Evolutionary conservation across 1,140 invertebrate genomes (phyloP).

Genomic region (Saccostrea cuccullata): DNA sequence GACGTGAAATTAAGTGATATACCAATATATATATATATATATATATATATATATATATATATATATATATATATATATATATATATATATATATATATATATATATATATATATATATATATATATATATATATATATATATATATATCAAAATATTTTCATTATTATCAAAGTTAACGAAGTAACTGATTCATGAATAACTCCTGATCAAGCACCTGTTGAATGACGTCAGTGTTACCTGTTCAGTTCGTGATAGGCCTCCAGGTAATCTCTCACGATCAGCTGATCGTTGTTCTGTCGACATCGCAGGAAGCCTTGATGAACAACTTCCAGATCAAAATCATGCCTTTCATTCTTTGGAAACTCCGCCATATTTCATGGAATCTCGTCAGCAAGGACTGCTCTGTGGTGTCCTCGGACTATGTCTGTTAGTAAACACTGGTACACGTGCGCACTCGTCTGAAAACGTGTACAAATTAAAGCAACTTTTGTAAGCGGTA

Average conservation of each 20-base stretch:
- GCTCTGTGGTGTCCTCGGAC: background rate
- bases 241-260: constrained; percentile 67
- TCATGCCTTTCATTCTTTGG: constrained; percentile 58
- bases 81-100: too few species aligned
- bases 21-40: too few species aligned
- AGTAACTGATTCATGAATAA: too few species aligned
- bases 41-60: too few species aligned
- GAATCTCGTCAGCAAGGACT: background rate
- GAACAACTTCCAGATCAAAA: constrained; percentile 68
- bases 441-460: background rate
- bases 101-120: too few species aligned
- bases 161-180: too few species aligned
- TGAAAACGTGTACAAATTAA: background rate
- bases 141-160: too few species aligned
- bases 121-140: too few species aligned
- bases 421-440: background rate
- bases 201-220: too few species aligned
- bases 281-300: constrained; percentile 53
- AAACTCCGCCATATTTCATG: constrained; percentile 53
- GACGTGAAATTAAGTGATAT: too few species aligned
- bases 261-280: constrained; percentile 59
- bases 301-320: constrained; percentile 60
- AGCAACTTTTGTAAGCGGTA: background rate
- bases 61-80: too few species aligned
- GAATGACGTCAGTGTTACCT: constrained; percentile 51